phyloP scores from a whole-genome alignment of 2,888 invertebrate species.

The Trichacis sp. region DNA sequence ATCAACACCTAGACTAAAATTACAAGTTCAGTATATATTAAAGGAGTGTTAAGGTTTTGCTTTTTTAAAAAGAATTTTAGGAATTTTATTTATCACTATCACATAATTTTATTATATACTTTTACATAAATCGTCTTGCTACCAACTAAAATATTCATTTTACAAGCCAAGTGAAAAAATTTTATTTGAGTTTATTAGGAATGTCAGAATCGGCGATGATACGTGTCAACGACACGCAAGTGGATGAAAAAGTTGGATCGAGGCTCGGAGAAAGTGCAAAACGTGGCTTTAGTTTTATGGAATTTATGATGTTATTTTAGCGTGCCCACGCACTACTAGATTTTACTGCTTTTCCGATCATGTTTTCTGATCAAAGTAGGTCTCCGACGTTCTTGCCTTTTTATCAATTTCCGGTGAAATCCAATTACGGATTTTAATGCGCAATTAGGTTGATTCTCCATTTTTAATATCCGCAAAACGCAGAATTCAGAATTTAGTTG shows the following conservation, averaged over 20 bases:
- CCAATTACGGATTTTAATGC: slow-evolving; percentile 51
- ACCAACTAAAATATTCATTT: too few relatives aligned
- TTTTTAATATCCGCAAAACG: slow-evolving; percentile 11
- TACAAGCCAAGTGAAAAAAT: too few relatives aligned
- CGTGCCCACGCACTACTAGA: slow-evolving; percentile 50
- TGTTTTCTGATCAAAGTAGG: slow-evolving; percentile 40
- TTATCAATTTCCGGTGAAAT: slow-evolving; percentile 57
- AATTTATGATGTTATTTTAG: slow-evolving; percentile 25
- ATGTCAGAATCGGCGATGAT: too few relatives aligned
- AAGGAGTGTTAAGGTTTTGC: too few relatives aligned
- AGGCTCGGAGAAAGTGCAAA: slow-evolving; percentile 24
- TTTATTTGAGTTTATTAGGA: too few relatives aligned
- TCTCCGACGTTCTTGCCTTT: slow-evolving; percentile 41
- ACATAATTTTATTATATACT: too few relatives aligned
- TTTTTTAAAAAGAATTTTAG: too few relatives aligned
- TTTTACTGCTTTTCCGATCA: slow-evolving; percentile 33
- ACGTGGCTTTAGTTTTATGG: slow-evolving; percentile 18
- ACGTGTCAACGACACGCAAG: background rate
- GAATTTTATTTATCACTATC: too few relatives aligned
- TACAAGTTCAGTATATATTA: too few relatives aligned
- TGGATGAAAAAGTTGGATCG: background rate
- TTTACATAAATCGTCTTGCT: too few relatives aligned
- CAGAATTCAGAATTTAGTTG: background rate
- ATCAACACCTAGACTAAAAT: too few relatives aligned
- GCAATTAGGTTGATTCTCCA: slow-evolving; percentile 35